Base-by-base conservation (phyloP, 1,140 invertebrate species). In the Brachionus rubens region DNA sequence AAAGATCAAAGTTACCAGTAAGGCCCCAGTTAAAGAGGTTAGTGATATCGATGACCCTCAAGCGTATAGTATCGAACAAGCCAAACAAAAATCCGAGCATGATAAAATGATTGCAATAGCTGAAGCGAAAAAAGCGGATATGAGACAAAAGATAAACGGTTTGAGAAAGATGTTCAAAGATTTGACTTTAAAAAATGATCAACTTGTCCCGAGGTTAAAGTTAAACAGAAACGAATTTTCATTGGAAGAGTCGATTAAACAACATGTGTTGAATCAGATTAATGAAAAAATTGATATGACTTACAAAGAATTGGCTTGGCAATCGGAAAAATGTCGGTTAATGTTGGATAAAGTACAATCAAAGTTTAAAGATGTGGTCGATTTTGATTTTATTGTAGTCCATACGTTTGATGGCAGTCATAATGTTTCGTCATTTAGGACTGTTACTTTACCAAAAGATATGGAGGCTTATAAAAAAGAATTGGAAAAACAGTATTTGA, bases 261-360 rank as follows among this genome's bases (percentile, higher is more conserved):
- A 46, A 7, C 52, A 75, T 21, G 24, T 78, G 4, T 1, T 65
- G 0, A 43, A 59, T 33, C 81, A 84, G 56, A 82, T 78, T 36
- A 36, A 78, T 43, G 81, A 83, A 19, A 82, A 83, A 75, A 81
- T 83, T 40, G 78, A 80, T 9, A 81, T 84, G 0, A 78, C 80
- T 16, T 82, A 81, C 40, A 59, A 50, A 67, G 82, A 85, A 75
- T 75, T 86, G 41, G 89, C 88, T 0, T 91, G 88, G 82, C 86
- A 90, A 76, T 81, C 89, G 2, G 89, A 90, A 80, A 90, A 89
- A 78, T 90, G 89, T 21, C 86, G 88, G 77, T 80, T 92, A 6
- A 86, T 85, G 10, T 84, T 91, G 19, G 81, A 88, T 24, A 93
- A 94, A 82, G 84, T 94, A 46, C 85, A 88, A 78, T 81, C 81